Evolutionary conservation across 1,140 invertebrate genomes (phyloP), one percentile per base, ranked within the genome.

Genomic region (Heliconius nattereri): DNA sequence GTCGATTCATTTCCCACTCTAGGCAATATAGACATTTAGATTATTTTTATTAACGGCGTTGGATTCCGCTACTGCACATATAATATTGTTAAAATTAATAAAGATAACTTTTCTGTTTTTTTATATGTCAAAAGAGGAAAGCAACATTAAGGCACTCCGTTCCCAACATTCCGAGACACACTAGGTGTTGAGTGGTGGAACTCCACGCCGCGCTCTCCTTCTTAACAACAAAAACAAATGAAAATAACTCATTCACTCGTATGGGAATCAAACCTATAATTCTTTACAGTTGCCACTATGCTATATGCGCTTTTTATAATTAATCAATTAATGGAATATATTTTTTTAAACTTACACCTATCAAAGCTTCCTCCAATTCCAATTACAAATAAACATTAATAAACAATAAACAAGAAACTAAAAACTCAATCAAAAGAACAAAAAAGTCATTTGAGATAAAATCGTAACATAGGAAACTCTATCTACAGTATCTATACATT

Each of bases 381-480:
- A 72, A 72, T 40, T 20, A 72, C 32, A 29, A 66, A 66, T 26
- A 66, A 49, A 74, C 45, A 74, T 66, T 29, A 76, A 72, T 78
- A 49, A 74, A 49, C 29, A 45, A 49, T 70, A 74, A 72, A 73
- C 23, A 79, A 71, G 32, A 71, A n/a, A 57, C 20, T 32, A 45
- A 71, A 72, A 54, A 23, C 13, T 26, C 60, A 29, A 52, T 60
- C 23, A 29, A 13, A 66, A 9, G 52, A 70, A 71, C 19, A 26
- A 26, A 60, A 60, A 66, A 66, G 13, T 3, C 26, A 29, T 66
- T 29, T 29, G n/a, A 60, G 74, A 80, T 80, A 80, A 76, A 45
- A 77, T 73, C 71, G 35, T 66, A 70, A 80, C 73, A 75, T 54
- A 73, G 74, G 79, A 74, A 78, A 76, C 40, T 13, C 40, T 45